phyloP scores from a whole-genome alignment of 1,140 invertebrate species.

The Cyclina sinensis region DNA sequence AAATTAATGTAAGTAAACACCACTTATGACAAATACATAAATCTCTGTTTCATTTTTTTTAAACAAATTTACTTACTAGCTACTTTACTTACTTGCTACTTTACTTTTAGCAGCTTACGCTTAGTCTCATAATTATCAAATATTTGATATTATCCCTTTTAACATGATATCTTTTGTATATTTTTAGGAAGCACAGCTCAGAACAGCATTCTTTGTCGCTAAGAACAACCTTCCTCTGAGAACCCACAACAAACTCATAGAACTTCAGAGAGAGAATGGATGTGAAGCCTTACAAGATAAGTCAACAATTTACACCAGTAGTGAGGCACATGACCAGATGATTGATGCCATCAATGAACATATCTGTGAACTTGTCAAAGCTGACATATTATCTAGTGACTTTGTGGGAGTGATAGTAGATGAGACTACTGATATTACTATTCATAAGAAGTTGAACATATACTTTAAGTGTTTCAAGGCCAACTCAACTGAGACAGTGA shows the following conservation, averaged over 20 bases:
- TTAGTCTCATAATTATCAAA: no score
- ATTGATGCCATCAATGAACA: constrained; percentile 19
- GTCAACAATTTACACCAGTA: background rate
- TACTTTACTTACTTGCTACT: no score
- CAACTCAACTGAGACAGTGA: constrained; percentile 22
- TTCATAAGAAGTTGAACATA: constrained; percentile 52
- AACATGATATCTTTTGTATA: background rate
- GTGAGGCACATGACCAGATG: background rate
- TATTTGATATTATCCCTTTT: no score
- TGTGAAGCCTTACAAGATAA: background rate
- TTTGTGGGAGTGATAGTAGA: constrained; percentile 55
- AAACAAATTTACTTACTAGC: no score
- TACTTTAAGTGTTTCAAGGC: constrained; percentile 51
- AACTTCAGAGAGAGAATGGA: constrained; percentile 3
- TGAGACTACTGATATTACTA: constrained; percentile 38
- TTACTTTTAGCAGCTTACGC: no score
- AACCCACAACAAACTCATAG: constrained; percentile 25
- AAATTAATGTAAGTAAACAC: no score
- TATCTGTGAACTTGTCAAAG: background rate
- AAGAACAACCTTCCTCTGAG: constrained; percentile 27
- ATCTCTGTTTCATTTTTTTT: no score
- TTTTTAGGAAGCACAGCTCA: constrained; percentile 32
- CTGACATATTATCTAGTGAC: constrained; percentile 34
- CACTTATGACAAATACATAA: no score
- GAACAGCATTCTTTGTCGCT: constrained; percentile 25